Conservation (phyloP, 2,888 invertebrate genomes). For the Lucinisca nassula region DNA sequence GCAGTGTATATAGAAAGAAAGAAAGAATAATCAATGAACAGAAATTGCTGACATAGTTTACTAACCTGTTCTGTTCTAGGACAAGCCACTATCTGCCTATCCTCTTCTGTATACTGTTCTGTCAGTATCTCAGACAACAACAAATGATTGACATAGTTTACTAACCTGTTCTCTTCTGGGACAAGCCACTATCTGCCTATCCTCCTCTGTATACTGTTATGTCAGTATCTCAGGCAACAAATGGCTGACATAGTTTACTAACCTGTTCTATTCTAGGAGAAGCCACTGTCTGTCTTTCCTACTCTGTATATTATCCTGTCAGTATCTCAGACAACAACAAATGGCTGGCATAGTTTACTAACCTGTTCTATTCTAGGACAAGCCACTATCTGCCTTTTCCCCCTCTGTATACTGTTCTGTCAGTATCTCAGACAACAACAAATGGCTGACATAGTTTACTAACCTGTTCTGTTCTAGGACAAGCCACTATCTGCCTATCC, state of each 20-base stretch:
- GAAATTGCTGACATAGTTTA: too few species aligned
- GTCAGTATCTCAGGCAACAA: constrained; percentile 91
- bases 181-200: constrained; percentile 93
- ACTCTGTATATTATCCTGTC: constrained; percentile 93
- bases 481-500: constrained; percentile 92
- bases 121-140: too few species aligned
- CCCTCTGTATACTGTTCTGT: constrained; percentile 94
- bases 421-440: constrained; percentile 92
- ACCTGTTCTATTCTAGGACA: constrained; percentile 98
- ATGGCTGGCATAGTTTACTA: constrained; percentile 91
- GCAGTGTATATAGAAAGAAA: too few species aligned
- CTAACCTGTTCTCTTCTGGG: constrained; percentile 98
- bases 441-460: constrained; percentile 89
- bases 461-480: constrained; percentile 97
- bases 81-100: constrained; percentile 93
- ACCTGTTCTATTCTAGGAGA: constrained; percentile 98
- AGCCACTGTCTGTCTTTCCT: constrained; percentile 92
- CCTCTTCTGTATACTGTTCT: constrained; percentile 94
- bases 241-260: constrained; percentile 87
- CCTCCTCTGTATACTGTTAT: constrained; percentile 93
- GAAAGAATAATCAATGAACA: too few species aligned
- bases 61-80: constrained; percentile 98
- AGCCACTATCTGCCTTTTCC: constrained; percentile 92
- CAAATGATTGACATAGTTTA: too few species aligned
- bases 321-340: constrained; percentile 93